These are phyloP conservation scores for Galerucella pusilla DNA, from an alignment of 2,888 invertebrate species.

Conservation along the genomic window DNA sequence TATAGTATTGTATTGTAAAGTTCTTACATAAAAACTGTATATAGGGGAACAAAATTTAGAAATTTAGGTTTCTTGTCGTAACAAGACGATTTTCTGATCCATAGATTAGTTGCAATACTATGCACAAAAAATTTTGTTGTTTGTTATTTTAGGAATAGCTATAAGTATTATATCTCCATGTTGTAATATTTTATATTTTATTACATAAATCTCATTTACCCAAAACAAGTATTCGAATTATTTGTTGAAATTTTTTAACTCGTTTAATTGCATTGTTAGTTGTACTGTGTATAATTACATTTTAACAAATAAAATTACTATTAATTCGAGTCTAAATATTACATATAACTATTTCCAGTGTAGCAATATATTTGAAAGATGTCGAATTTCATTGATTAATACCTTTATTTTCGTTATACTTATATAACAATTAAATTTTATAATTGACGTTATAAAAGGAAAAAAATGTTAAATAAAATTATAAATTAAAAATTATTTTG, in stretches of 20 bases:
- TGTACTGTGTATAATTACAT: not conserved
- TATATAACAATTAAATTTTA: no score
- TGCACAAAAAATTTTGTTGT: conserved; percentile 59
- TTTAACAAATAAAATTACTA: not conserved
- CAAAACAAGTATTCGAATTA: conserved; percentile 14
- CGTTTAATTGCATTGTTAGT: not conserved
- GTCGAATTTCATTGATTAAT: no score
- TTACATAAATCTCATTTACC: conserved; percentile 42
- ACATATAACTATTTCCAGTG: no score
- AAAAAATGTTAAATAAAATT: no score
- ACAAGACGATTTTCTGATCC: conserved; percentile 43
- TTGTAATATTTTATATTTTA: conserved; percentile 58
- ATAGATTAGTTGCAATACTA: conserved; percentile 58
- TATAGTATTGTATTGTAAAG: conserved; percentile 34
- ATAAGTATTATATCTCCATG: conserved; percentile 55
- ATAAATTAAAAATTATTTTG: no score
- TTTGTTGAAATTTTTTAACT: conserved; percentile 4
- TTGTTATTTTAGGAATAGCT: conserved; percentile 51
- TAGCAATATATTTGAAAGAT: no score
- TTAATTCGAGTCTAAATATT: not conserved
- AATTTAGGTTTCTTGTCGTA: conserved; percentile 53
- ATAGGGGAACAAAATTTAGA: conserved; percentile 55
- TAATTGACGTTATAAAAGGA: no score
- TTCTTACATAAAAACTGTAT: conserved; percentile 35
- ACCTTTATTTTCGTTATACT: no score